Base-by-base conservation (phyloP, 1,140 invertebrate species). In the Drosophila simulans region DNA sequence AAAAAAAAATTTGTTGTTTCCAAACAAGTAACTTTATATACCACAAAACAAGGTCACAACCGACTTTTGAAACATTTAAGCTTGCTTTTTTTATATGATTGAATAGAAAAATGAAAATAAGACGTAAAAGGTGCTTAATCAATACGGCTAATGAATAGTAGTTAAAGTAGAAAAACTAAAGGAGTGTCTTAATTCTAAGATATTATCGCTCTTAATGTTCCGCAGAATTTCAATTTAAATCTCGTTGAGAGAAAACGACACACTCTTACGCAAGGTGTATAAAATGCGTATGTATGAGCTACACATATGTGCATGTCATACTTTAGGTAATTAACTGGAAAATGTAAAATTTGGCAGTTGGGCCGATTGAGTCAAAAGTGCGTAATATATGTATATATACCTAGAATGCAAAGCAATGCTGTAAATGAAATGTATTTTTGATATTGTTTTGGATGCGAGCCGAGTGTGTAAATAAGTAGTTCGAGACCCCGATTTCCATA, bases 401-500 rank as follows among this genome's bases (percentile, higher is more conserved):
- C 25, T 25, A 40, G 39, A 64, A 68, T 35, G 58, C 56, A 63
- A 63, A 65, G 51, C 39, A 63, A 45, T 54, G 37, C 37, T 70
- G 52, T 70, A 70, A 49, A 70, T 48, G 34, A 49, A 58, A 34
- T 49, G 34, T 42, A 56, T 65, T 65, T 46, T 65, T 40, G 42
- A 49, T 65, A 49, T 27, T 25, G 13, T 54, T 42, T 54, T 11
- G 13, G 10, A 20, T 27, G 42, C 35, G 20, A 22, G 43, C 7
- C 20, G 53, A 54, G 27, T 58, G 39, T 48, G 51, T 74, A 77
- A 54, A 77, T 68, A 77, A 55, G 55, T 77, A 54, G 46, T 53
- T 48, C 31, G 66, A 48, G 45, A 54, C 25, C 42, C 57, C 49
- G 39, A 64, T 55, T 48, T 46, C 63, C 59, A 34, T 68, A 31